Base-by-base conservation (phyloP, 2,888 invertebrate species). In the Pristionchus mayeri region DNA sequence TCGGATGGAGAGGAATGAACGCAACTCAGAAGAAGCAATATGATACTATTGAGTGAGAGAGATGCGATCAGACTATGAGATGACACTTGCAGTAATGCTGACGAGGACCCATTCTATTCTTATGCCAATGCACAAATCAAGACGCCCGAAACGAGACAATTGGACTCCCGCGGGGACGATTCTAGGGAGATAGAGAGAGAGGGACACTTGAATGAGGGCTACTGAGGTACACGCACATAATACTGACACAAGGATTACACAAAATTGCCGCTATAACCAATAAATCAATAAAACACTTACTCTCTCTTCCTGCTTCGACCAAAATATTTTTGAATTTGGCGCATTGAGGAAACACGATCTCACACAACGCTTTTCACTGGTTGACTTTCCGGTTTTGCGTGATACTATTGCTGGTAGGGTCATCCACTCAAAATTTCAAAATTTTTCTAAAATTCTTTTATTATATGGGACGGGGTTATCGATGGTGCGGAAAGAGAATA, bases 61-160 rank as follows among this genome's bases (percentile, higher is more conserved):
- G 30, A 75, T 75, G 27, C 11, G 21, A 78, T 13, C 11, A n/a
- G n/a, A 57, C n/a, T 54, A 24, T 30, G 34, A 52, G 79, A 24
- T 7, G 60, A 24, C 24, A 34, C 37, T 44, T 81, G 81, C 81
- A 81, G 81, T 81, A 81, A 81, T 81, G 81, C 44, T 34, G 50
- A 50, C 6, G n/a, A 60, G 81, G 27, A 79, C 54, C 54, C 54
- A 79, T 79, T 54, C 79, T 79, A 54, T 79, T 79, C 54, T 37
- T 79, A 79, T 79, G 79, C 79, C 37, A 79, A 79, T 79, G 54
- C 79, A 79, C 79, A 79, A 79, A 79, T 79, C 79, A 79, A 44
- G 54, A 54, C 79, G 79, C 7, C 34, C 71, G 54, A 54, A 24
- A 44, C 24, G 79, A 79, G 79, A 79, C 79, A 79, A 79, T 79